Conservation (phyloP, 2,888 invertebrate species). For the Calameuta idolon region DNA sequence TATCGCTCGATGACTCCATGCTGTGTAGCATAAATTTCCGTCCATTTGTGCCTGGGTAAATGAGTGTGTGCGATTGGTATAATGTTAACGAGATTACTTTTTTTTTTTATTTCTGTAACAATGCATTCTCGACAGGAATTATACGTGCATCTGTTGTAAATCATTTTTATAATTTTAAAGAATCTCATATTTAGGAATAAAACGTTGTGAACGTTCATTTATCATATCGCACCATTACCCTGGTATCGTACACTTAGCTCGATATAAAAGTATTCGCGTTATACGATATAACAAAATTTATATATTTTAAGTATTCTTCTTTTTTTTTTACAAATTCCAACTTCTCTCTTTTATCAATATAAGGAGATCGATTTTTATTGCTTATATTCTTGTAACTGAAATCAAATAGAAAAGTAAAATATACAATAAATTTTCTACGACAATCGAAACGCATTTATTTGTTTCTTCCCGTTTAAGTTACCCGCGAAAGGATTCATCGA, state of each 20-base stretch:
- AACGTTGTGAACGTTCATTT: not conserved
- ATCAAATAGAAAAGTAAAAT: not conserved
- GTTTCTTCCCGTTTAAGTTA: not conserved
- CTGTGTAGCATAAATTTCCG: slow-evolving; percentile 46
- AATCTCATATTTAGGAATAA: not conserved
- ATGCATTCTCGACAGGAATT: not conserved
- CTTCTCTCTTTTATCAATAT: not conserved
- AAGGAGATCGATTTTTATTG: not conserved
- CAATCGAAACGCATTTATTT: not conserved
- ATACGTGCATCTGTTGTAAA: not conserved
- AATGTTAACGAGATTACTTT: not conserved
- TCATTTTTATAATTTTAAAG: not conserved
- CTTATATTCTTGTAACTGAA: not conserved
- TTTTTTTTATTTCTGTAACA: not conserved
- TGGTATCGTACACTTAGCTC: not conserved
- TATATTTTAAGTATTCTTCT: not conserved
- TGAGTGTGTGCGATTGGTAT: not conserved
- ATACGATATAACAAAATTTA: not conserved
- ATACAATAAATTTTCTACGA: slow-evolving; percentile 10
- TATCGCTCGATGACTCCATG: slow-evolving; percentile 25
- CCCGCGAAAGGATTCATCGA: not conserved
- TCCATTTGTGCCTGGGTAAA: slow-evolving; percentile 44
- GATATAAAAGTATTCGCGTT: not conserved
- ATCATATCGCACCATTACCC: not conserved
- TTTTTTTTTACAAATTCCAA: slow-evolving; percentile 2